Conservation (phyloP, 2,113 vertebrate species). For the Chaetodon trifascialis region DNA sequence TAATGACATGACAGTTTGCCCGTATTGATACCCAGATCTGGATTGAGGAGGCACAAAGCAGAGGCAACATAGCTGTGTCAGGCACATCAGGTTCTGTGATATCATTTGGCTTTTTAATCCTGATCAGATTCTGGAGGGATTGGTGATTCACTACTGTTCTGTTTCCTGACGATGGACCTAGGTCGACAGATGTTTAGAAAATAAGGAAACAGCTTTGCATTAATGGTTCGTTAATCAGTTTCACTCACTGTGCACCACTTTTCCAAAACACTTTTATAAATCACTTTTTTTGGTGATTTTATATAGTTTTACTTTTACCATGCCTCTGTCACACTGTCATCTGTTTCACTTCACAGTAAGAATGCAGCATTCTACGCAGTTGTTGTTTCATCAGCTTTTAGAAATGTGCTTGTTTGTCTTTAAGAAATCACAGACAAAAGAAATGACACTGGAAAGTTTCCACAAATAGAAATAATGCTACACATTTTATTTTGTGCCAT, state of each 20-base stretch:
- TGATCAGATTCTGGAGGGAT: slow-evolving; percentile 4
- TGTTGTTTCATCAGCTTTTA: not conserved
- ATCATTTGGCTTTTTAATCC: slow-evolving; percentile 13
- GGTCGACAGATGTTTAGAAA: not conserved
- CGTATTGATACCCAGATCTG: not conserved
- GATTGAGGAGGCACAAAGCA: not conserved
- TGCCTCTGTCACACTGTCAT: not conserved
- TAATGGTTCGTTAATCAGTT: not conserved
- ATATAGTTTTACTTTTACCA: not conserved
- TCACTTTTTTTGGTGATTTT: not conserved
- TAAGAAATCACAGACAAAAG: not conserved
- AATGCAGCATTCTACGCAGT: not conserved
- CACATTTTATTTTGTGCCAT: not conserved
- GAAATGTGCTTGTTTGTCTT: not conserved
- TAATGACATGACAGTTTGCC: not conserved
- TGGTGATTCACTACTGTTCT: not conserved
- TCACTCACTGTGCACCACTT: not conserved
- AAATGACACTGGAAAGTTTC: not conserved
- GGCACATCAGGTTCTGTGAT: slow-evolving; percentile 7
- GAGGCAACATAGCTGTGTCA: not conserved
- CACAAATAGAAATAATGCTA: not conserved
- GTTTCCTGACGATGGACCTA: not conserved
- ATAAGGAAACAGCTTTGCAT: not conserved
- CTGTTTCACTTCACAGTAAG: not conserved
- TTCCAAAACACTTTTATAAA: not conserved